Base-by-base conservation (phyloP, 2,797 vertebrate genomes). In the Bufotes viridis region DNA sequence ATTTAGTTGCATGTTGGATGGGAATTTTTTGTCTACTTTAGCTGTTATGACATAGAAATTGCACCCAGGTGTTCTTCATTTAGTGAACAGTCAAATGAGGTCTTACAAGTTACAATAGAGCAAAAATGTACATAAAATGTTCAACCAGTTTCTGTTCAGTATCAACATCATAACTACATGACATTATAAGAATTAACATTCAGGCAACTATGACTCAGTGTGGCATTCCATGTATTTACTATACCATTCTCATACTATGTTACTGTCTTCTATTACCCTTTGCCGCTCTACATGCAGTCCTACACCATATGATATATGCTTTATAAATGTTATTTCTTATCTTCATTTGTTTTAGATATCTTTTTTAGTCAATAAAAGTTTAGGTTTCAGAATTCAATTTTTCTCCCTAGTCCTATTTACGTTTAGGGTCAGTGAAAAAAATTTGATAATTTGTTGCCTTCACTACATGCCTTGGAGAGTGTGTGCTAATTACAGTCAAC, bases 21-120 rank as follows among this genome's bases (percentile, higher is more conserved):
- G 74, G 61, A 82, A 51, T 63, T 81, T 89, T 80, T 67, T 58
- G 34, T 80, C 18, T 80, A 26, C 81, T 82, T 85, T 85, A 85
- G 60, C 49, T 86, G 51, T 82, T 86, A 86, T 86, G 88, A 86
- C 84, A 89, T 86, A 67, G 69, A 78, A 89, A 89, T 89, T 89
- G 78, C 70, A 89, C 53, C 69, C 88, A 89, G 88, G 81, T 89
- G 88, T 89, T 85, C 15, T 24, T 80, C 29, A 86, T 85, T 89
- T 85, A 24, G 34, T 42, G 70, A 85, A 57, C 63, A 55, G 57
- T 88, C 29, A 79, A 78, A 82, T 61, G 13, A 55, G 61, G 69
- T 82, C 83, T 86, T 20, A 26, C 17, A 24, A 81, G 74, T 53
- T 78, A 72, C 34, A 74, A 60, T n/a, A 15, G 17, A 82, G 49